Evolutionary conservation across 2,113 vertebrate genomes (phyloP), one percentile per base, ranked within the genome.

Genomic region (Gallinago paraguaiae): DNA sequence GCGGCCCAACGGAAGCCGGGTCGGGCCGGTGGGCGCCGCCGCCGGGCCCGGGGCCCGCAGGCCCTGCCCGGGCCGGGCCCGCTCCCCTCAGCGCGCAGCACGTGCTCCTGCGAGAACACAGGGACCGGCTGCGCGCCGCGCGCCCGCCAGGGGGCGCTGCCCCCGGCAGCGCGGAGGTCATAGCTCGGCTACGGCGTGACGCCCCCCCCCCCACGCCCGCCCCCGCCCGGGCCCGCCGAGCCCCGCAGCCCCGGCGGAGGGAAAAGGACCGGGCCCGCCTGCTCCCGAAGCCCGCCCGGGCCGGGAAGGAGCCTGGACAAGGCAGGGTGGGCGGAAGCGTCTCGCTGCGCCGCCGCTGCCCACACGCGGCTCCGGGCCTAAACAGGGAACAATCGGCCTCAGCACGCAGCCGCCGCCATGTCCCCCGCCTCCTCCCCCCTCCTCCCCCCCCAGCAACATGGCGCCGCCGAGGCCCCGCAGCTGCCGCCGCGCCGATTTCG

Each of bases 381-480:
- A 98, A 97, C 98, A 97, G 96, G 97, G 97, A 98, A 98, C 97
- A 98, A 98, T 98, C 95, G 96, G 97, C 97, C 95, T 65, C 56
- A 95, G 96, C 97, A 98, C 98, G 98, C 98, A 80, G 98, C 98
- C 98, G 95, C 94, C 85, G 97, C 97, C 92, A 94, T 82, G 95
- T 96, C 95, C 97, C 95, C 92, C 96, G 92, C 95, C 93, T 87
- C 98, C 98, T 98, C 13, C 50, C 25, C 41, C 41, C 41, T 13
- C 41, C 41, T 13, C 97, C 98, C 98, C 97, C 98, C 98, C 98
- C 97, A 98, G 97, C 98, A 99, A 99, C 98, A 99, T 99, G 99
- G 99, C 99, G 99, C 98, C 98, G 92, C 93, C 94, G 97, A 96
- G 95, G 97, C 95, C 93, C 97, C 95, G 94, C 97, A 95, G 96